A percentile compares a stretch with the other conserved stretches of the same genome.
Conservation (phyloP, 2,113 vertebrate species). For the Perognathus longimembris region DNA sequence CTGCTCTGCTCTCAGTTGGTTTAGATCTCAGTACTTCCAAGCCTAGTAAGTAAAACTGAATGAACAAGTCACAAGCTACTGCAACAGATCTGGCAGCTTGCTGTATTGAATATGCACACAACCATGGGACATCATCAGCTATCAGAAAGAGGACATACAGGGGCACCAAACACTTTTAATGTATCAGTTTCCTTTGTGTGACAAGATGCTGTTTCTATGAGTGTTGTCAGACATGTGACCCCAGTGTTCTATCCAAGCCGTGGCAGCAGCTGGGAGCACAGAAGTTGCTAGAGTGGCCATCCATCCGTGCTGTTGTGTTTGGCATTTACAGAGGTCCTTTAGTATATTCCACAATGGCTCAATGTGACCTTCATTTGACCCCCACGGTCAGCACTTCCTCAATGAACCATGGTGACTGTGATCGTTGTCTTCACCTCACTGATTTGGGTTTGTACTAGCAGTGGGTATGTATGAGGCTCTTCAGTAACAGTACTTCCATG, state of each 20-base stretch:
- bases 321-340: constrained; percentile 17
- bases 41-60: background rate
- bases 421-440: background rate
- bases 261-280: background rate
- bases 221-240: background rate
- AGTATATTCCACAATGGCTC: background rate
- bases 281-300: constrained; percentile 23
- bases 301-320: background rate
- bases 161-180: background rate
- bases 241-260: background rate
- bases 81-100: background rate
- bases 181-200: constrained; percentile 6
- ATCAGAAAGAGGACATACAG: background rate
- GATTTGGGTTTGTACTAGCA: background rate
- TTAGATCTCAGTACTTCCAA: constrained; percentile 8
- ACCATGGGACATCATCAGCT: background rate
- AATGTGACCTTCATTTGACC: background rate
- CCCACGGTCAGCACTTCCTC: constrained; percentile 35
- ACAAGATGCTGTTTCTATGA: background rate
- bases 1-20: background rate
- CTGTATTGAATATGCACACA: too few species aligned
- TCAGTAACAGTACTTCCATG: background rate
- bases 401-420: background rate
- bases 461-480: background rate
- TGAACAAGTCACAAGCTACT: background rate